A percentile compares a stretch with the other conserved stretches of the same genome.
Conservation (phyloP, 2,113 vertebrate species). For the Alouatta palliata region DNA sequence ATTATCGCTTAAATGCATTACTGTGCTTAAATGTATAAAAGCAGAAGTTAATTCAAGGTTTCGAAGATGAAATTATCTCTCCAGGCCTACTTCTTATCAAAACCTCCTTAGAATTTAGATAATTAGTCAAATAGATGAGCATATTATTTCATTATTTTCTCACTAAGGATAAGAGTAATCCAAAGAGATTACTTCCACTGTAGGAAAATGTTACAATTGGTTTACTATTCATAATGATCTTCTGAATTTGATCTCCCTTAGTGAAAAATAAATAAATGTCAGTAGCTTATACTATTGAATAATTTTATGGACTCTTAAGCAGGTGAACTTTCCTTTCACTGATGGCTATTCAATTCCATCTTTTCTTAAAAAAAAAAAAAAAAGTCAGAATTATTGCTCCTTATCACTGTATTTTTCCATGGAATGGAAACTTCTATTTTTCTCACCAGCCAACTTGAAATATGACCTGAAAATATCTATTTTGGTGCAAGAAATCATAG, state of each 20-base stretch:
- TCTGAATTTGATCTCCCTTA: not conserved
- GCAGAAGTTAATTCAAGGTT: not conserved
- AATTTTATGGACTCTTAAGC: not conserved
- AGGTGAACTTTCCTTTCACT: not conserved
- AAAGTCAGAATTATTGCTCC: not conserved
- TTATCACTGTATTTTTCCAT: not conserved
- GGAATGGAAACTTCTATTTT: not conserved
- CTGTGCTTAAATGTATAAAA: not conserved
- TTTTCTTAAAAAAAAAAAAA: too few species aligned
- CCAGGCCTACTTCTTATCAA: not conserved
- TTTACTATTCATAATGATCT: not conserved
- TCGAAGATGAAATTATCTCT: not conserved
- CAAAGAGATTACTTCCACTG: slow-evolving; percentile 8
- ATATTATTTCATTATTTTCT: not conserved
- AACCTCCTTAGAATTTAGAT: not conserved
- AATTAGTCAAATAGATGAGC: not conserved
- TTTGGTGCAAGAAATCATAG: not conserved
- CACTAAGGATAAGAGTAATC: not conserved
- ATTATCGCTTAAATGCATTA: not conserved
- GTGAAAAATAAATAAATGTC: not conserved
- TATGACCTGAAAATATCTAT: not conserved
- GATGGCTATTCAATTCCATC: not conserved
- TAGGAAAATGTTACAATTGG: not conserved
- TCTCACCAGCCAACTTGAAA: not conserved
- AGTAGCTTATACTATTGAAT: not conserved